Conservation (phyloP, 2,113 vertebrate species). For the cat (Felis catus) region F.catus_Fca126_mat1.0 CM031419.1:115101501-115102000, state of each 20-base stretch:
- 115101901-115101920: slow-evolving; percentile 20
- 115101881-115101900: not conserved
- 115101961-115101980: slow-evolving; percentile 7
- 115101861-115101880: not conserved
- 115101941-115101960: slow-evolving; percentile 64
- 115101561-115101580: not conserved
- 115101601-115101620: not conserved
- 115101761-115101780: not conserved
- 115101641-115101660: fast-evolving
- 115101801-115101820: not conserved
- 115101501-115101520: not conserved
- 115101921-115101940: slow-evolving; percentile 36
- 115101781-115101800: not conserved
- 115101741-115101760: not conserved
- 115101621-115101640: fast-evolving
- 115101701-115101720: not conserved
- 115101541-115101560: not conserved
- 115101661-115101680: not conserved
- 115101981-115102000: not conserved
- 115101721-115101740: not conserved
- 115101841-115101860: not conserved
- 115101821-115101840: not conserved
- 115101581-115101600: not conserved
- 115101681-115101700: not conserved
- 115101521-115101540: fast-evolving